Percentiles rank a stretch among this genome's conserved stretches.
Conservation (phyloP, 1,140 invertebrate species). For the Drosophila mauritiana region DNA sequence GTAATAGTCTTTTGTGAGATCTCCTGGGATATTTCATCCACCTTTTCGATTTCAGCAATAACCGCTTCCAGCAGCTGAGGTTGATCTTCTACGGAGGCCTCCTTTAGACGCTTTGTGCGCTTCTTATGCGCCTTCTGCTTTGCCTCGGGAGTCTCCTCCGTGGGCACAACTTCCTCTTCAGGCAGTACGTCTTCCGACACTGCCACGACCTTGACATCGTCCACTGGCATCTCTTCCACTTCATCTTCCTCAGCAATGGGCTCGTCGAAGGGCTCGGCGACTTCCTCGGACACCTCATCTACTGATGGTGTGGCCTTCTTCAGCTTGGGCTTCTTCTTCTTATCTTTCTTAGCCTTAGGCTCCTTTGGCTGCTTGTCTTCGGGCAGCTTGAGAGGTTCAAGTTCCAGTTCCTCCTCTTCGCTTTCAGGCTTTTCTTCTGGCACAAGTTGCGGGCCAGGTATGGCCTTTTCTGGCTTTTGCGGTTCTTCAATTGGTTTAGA, state of each 20-base stretch:
- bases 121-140: slow-evolving; percentile 83
- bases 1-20: slow-evolving; percentile 83
- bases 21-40: slow-evolving; percentile 80
- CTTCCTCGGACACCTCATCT: slow-evolving; percentile 77
- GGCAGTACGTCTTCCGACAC: slow-evolving; percentile 73
- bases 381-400: slow-evolving; percentile 66
- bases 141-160: slow-evolving; percentile 58
- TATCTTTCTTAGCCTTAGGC: slow-evolving; percentile 71
- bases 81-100: slow-evolving; percentile 75
- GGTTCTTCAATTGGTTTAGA: slow-evolving; percentile 71
- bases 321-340: slow-evolving; percentile 81
- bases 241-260: slow-evolving; percentile 84
- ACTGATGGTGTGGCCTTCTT: slow-evolving; percentile 76
- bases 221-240: slow-evolving; percentile 74
- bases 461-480: slow-evolving; percentile 65
- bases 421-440: slow-evolving; percentile 66
- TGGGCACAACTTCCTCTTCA: slow-evolving; percentile 67
- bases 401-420: slow-evolving; percentile 65
- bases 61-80: slow-evolving; percentile 72
- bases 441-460: slow-evolving; percentile 71
- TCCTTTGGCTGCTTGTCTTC: slow-evolving; percentile 64
- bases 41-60: slow-evolving; percentile 75
- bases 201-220: slow-evolving; percentile 74
- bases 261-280: slow-evolving; percentile 73
- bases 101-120: slow-evolving; percentile 76